Evolutionary conservation across 2,797 vertebrate genomes (phyloP).

Genomic region (Ataeniobius toweri): DNA sequence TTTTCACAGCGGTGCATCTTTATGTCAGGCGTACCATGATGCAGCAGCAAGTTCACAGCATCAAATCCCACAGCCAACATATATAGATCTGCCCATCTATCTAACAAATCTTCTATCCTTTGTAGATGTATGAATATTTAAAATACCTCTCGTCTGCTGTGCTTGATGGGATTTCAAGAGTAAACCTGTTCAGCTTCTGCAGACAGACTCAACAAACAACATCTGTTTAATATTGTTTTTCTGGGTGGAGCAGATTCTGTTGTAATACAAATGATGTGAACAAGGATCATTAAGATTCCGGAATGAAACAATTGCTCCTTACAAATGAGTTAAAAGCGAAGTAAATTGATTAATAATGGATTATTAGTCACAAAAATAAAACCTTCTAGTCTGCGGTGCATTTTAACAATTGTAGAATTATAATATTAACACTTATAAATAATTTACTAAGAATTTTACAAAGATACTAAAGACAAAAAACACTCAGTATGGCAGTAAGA

Average conservation of each 20-base stretch:
- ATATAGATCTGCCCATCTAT: conserved; percentile 3
- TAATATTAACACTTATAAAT: background rate
- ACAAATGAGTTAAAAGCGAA: background rate
- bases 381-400: background rate
- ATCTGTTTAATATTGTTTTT: background rate
- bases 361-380: background rate
- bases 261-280: background rate
- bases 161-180: conserved; percentile 7
- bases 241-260: background rate
- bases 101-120: conserved; percentile 6
- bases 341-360: background rate
- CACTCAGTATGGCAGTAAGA: background rate
- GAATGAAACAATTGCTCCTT: background rate
- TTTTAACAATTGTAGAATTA: background rate
- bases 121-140: conserved; percentile 24
- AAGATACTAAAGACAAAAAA: background rate
- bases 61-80: conserved; percentile 32
- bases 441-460: background rate
- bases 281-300: background rate
- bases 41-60: conserved; percentile 46
- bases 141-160: conserved; percentile 9
- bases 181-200: background rate
- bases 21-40: conserved; percentile 46
- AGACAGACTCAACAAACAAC: background rate
- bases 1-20: conserved; percentile 64